Conservation (phyloP, 2,797 vertebrate genomes). For the Lerista edwardsae region DNA sequence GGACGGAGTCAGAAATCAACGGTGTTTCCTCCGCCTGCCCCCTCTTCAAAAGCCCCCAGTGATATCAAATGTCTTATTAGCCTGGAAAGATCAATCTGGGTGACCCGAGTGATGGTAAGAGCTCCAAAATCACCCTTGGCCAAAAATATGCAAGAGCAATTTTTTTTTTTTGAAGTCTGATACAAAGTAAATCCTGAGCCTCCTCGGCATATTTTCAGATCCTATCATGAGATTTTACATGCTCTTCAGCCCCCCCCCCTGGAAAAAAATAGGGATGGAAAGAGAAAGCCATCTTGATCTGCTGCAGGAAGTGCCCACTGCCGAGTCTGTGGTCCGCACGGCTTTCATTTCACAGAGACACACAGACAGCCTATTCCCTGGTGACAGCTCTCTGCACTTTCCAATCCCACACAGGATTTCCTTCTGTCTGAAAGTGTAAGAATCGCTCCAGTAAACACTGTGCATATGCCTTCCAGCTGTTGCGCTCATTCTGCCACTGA, state of each 20-base stretch:
- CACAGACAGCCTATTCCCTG: slow-evolving; percentile 73
- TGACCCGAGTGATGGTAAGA: slow-evolving; percentile 46
- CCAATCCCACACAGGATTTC: slow-evolving; percentile 80
- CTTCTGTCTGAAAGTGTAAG: slow-evolving; percentile 81
- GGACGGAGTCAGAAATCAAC: slow-evolving; percentile 25
- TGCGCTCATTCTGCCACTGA: slow-evolving; percentile 63
- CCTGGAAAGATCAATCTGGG: slow-evolving; percentile 53
- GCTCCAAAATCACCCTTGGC: slow-evolving; percentile 48
- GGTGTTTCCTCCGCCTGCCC: background rate
- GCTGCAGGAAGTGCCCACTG: slow-evolving; percentile 65
- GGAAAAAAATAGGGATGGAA: background rate
- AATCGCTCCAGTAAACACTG: slow-evolving; percentile 75
- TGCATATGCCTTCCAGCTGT: slow-evolving; percentile 82
- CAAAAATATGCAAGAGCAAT: slow-evolving; percentile 30
- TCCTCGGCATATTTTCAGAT: slow-evolving; percentile 54
- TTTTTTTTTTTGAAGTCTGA: slow-evolving; percentile 66
- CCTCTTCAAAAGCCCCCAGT: slow-evolving; percentile 17
- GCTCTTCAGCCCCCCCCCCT: background rate
- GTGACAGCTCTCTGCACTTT: slow-evolving; percentile 70
- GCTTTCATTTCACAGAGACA: slow-evolving; percentile 74
- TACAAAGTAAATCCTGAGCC: slow-evolving; percentile 72
- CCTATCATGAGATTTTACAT: slow-evolving; percentile 56
- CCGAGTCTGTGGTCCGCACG: slow-evolving; percentile 64
- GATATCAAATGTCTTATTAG: slow-evolving; percentile 61
- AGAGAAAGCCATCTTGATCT: slow-evolving; percentile 50